These are phyloP conservation scores for Emydocephalus ijimae DNA, from an alignment of 2,113 vertebrate species.

Conservation along the genomic window DNA sequence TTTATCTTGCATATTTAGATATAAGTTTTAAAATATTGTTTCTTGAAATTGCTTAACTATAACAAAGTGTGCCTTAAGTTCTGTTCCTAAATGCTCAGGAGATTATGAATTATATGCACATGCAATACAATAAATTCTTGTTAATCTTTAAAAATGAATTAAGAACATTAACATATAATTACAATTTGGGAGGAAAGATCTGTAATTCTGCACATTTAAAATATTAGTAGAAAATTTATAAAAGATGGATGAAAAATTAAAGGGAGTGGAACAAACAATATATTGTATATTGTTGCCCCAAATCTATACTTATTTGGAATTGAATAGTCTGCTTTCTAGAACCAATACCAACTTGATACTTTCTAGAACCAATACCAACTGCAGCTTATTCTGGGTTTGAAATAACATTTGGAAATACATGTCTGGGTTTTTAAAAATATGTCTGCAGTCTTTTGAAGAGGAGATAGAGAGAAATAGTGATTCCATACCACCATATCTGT, in stretches of 20 bases:
- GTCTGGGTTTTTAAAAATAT: background rate
- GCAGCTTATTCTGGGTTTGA: background rate
- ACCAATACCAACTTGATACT: background rate
- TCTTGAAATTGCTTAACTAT: background rate
- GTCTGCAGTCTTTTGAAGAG: background rate
- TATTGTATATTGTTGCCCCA: background rate
- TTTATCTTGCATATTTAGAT: background rate
- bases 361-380: too few species aligned
- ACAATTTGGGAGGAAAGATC: background rate
- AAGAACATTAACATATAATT: background rate
- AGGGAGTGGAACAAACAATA: background rate
- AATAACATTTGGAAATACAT: background rate
- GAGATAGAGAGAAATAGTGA: background rate
- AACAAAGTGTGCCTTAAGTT: background rate
- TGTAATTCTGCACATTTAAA: fast-evolving
- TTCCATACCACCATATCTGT: background rate
- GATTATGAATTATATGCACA: fast-evolving
- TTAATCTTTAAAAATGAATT: background rate
- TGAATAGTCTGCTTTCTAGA: background rate
- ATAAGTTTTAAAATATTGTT: background rate
- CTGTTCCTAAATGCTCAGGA: background rate
- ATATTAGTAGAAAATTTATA: background rate
- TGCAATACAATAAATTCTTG: too few species aligned
- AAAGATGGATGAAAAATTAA: background rate
- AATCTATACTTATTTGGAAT: background rate